Evolutionary conservation across 2,113 vertebrate genomes (phyloP), one percentile per base, ranked within the genome.

Genomic region (Melanocharis versteri): DNA sequence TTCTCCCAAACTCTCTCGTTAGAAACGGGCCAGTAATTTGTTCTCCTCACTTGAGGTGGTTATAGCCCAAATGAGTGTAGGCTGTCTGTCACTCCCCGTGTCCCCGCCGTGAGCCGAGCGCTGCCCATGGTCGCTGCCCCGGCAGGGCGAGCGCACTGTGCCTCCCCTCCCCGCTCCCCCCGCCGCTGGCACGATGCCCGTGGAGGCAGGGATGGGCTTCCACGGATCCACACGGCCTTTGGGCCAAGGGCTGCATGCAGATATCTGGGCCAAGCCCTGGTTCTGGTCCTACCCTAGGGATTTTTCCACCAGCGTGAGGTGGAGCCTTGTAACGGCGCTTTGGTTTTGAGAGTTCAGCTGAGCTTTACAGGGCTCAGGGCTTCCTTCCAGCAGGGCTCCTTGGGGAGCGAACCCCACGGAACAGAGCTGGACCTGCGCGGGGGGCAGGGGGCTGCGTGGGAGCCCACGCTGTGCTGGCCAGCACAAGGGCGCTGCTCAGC

Each of bases 81-180:
- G 3, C 35, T 22, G 64, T 24, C 35, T 22, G 64, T 24, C 47
- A 31, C 1, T 20, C 57, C 5, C 27, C 11, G 42, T 10, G 2
- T 35, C n/a, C 60, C 1, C 0, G 0, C 30, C 0, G 0, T 7
- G 31, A 68, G 54, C 64, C 0, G 3, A 61, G 77, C 1, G 2
- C 8, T 54, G 68, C 44, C 42, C 53, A 3, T 1, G 1, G 2
- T n/a, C 66, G 21, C 3, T 0, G 35, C 33, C 27, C 5, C 15
- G 15, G 35, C 64, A 11, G 30, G 0, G 33, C 11, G 0, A 0
- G 57, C 62, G n/a, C 16, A 7, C 73, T 8, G 1, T 2, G 39
- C 40, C 39, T 10, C 15, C n/a, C n/a, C 40, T 12, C 12, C 45
- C 33, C 33, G 42, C 65, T 40, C 39, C 57, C 54, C 15, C 53